A percentile compares a stretch with the other conserved stretches of the same genome.
phyloP scores from a whole-genome alignment of 2,888 invertebrate genomes.

The Rhagium mordax region DNA sequence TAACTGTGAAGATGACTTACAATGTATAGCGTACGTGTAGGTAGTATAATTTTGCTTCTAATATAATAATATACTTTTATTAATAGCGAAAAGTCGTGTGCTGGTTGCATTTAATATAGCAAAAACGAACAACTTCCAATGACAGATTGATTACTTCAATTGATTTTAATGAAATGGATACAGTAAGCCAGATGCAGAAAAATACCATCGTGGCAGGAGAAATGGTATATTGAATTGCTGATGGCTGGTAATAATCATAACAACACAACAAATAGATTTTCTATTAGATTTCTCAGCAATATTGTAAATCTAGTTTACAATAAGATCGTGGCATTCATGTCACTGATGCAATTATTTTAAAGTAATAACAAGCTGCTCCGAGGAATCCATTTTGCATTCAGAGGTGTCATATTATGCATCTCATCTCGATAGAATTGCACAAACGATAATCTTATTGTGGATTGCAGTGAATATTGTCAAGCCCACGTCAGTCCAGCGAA shows the following conservation, averaged over 20 bases:
- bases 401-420: conserved; percentile 29
- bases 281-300: conserved; percentile 11
- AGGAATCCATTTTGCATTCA: conserved; percentile 17
- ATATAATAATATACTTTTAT: no score
- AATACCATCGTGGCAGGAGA: not conserved
- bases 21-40: not conserved
- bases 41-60: no score
- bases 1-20: not conserved
- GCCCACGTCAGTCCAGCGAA: conserved; percentile 42
- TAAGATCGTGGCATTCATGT: conserved; percentile 11
- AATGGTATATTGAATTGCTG: not conserved
- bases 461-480: conserved; percentile 41
- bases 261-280: not conserved
- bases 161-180: not conserved
- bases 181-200: not conserved
- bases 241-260: conserved; percentile 1
- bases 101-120: no score
- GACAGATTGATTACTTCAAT: not conserved
- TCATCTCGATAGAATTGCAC: conserved; percentile 26
- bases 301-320: conserved; percentile 21
- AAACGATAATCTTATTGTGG: conserved; percentile 21
- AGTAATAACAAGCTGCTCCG: conserved; percentile 28
- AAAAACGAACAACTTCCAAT: no score
- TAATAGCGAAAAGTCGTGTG: no score
- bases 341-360: conserved; percentile 6